phyloP scores from a whole-genome alignment of 1,140 invertebrate genomes.

The Trypoxylus dichotomus region DNA sequence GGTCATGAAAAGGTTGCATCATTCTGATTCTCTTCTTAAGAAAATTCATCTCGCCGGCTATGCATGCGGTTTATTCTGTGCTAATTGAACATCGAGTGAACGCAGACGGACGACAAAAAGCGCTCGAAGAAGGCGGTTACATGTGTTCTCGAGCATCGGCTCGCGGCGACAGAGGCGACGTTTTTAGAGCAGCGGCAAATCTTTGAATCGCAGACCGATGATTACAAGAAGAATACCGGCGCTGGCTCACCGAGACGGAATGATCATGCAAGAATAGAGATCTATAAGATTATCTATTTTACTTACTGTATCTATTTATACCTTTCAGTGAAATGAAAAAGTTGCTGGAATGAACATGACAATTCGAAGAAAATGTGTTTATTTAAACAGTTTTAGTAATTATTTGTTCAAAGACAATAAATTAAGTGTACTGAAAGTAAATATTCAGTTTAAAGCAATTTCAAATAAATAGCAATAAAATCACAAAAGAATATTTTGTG shows the following conservation, averaged over 20 bases:
- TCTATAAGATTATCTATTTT: constrained; percentile 13
- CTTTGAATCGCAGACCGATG: constrained; percentile 31
- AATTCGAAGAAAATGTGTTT: background rate
- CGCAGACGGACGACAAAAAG: constrained; percentile 36
- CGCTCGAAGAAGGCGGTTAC: constrained; percentile 37
- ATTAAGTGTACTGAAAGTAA: too few species aligned
- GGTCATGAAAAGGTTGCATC: background rate
- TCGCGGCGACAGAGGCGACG: constrained; percentile 33
- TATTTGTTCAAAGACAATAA: too few species aligned
- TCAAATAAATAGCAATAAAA: too few species aligned
- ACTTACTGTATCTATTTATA: constrained; percentile 4
- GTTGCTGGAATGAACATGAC: background rate
- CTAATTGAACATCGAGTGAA: constrained; percentile 39
- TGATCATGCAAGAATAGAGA: constrained; percentile 14
- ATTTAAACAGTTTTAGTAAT: background rate
- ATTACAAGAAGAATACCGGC: constrained; percentile 28
- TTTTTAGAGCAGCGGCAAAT: constrained; percentile 34
- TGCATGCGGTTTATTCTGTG: constrained; percentile 30
- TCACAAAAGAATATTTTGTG: too few species aligned
- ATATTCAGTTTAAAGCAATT: too few species aligned
- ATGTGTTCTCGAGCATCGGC: constrained; percentile 37
- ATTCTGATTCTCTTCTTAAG: constrained; percentile 13
- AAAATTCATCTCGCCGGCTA: constrained; percentile 26
- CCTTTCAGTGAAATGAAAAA: background rate
- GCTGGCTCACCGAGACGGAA: background rate